Conservation (phyloP, 2,888 invertebrate species). For the Diarsia dahlii region DNA sequence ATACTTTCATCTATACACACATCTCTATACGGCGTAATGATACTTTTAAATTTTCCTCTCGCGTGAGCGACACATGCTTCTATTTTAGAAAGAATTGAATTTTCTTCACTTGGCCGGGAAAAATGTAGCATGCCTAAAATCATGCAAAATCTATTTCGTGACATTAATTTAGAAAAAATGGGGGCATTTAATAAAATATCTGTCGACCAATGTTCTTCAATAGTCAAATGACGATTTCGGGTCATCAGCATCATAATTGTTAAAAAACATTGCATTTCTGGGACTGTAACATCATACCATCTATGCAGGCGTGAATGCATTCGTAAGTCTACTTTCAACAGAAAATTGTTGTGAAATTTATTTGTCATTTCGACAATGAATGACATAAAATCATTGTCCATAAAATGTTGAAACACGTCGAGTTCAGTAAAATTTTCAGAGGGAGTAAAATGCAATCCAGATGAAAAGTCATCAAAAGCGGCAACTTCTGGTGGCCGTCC, state of each 20-base stretch:
- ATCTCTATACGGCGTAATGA: slow-evolving; percentile 40
- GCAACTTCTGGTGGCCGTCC: slow-evolving; percentile 29
- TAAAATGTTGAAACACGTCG: slow-evolving; percentile 25
- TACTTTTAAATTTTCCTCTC: slow-evolving; percentile 35
- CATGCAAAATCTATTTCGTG: slow-evolving; percentile 46
- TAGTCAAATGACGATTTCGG: slow-evolving; percentile 31
- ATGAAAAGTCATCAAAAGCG: slow-evolving; percentile 27
- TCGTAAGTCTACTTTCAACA: background rate
- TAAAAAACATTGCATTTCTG: background rate
- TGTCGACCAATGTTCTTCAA: slow-evolving; percentile 60
- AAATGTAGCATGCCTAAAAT: slow-evolving; percentile 16
- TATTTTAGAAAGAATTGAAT: slow-evolving; percentile 22
- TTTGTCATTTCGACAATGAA: slow-evolving; percentile 22
- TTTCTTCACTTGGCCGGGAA: slow-evolving; percentile 11
- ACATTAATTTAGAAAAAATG: slow-evolving; percentile 50
- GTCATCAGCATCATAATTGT: slow-evolving; percentile 6
- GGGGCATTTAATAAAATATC: slow-evolving; percentile 15
- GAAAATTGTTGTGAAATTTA: slow-evolving; percentile 5
- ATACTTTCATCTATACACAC: slow-evolving; percentile 54
- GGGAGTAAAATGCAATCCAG: slow-evolving; percentile 20
- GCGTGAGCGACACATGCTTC: slow-evolving; percentile 32
- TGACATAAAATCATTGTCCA: slow-evolving; percentile 35
- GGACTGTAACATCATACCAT: slow-evolving; percentile 9
- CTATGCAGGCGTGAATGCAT: slow-evolving; percentile 4
- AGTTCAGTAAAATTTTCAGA: slow-evolving; percentile 3